These are phyloP conservation scores for Drosophila orosa DNA, from an alignment of 1,140 invertebrate genomes.

Conservation along the genomic window DNA sequence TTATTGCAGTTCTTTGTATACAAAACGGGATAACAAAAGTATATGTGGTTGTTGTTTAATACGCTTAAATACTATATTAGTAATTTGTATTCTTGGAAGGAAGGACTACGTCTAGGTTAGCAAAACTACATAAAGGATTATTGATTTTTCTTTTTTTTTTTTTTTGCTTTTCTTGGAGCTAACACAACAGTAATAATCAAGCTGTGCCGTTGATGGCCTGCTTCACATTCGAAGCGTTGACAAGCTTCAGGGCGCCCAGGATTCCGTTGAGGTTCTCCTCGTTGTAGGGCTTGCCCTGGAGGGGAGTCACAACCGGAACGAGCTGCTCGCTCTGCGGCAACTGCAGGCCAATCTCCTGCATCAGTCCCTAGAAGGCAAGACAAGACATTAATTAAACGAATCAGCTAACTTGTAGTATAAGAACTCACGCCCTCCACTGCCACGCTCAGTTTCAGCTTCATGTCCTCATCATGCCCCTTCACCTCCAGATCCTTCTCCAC, in stretches of 20 bases:
- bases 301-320: conserved; percentile 77
- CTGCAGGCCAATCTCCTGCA: conserved; percentile 66
- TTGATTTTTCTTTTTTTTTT: conserved; percentile 1
- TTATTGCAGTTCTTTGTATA: conserved; percentile 50
- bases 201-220: conserved; percentile 80
- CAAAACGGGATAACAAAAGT: conserved; percentile 42
- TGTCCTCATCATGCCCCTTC: conserved; percentile 68
- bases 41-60: conserved; percentile 15
- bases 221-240: conserved; percentile 77
- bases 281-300: conserved; percentile 72
- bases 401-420: accelerated
- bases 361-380: conserved; percentile 61
- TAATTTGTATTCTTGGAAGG: conserved; percentile 41
- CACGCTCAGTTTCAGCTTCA: conserved; percentile 73
- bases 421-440: conserved; percentile 75
- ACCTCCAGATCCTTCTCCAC: conserved; percentile 85
- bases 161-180: conserved; percentile 14
- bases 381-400: background rate
- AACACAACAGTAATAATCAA: conserved; percentile 57
- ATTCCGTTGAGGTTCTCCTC: conserved; percentile 80
- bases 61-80: conserved; percentile 38
- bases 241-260: conserved; percentile 72
- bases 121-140: conserved; percentile 35
- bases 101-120: conserved; percentile 37
- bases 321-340: conserved; percentile 72